A percentile compares a stretch with the other conserved stretches of the same genome.
phyloP scores from a whole-genome alignment of 1,140 invertebrate species.

The Neomicropteryx cornuta region DNA sequence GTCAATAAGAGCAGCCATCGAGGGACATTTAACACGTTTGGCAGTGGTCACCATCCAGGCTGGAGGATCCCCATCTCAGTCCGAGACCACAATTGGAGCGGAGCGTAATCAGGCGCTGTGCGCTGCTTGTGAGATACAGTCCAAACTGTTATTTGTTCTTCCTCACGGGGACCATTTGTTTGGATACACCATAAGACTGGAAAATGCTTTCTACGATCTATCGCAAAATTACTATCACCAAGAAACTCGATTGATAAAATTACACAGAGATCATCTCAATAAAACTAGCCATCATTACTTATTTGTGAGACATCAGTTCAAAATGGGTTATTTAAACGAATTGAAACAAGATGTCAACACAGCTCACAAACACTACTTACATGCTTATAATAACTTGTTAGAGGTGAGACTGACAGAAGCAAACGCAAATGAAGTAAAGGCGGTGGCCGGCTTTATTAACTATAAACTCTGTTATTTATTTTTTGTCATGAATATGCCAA shows the following conservation, averaged over 20 bases:
- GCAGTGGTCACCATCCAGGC: conserved; percentile 85
- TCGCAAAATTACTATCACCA: conserved; percentile 86
- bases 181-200: conserved; percentile 63
- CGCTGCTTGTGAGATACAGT: conserved; percentile 79
- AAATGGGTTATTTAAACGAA: conserved; percentile 94
- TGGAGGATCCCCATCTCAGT: conserved; percentile 59
- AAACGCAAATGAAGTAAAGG: conserved; percentile 88
- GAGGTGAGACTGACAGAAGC: conserved; percentile 81
- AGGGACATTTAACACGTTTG: conserved; percentile 77
- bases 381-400: conserved; percentile 81
- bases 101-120: conserved; percentile 85
- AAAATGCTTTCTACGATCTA: conserved; percentile 88
- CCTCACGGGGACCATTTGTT: conserved; percentile 82
- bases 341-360: conserved; percentile 79
- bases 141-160: conserved; percentile 85
- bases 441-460: conserved; percentile 88
- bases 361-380: conserved; percentile 89
- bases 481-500: conserved; percentile 77
- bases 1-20: conserved; percentile 47
- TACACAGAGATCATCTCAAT: conserved; percentile 82
- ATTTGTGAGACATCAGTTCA: conserved; percentile 93
- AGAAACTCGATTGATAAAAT: conserved; percentile 77
- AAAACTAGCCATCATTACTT: conserved; percentile 86
- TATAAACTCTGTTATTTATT: conserved; percentile 89
- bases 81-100: conserved; percentile 76